A percentile compares a stretch with the other conserved stretches of the same genome.
These are phyloP conservation scores for Cinara cedri DNA, from an alignment of 2,888 invertebrate species.

Conservation along the genomic window DNA sequence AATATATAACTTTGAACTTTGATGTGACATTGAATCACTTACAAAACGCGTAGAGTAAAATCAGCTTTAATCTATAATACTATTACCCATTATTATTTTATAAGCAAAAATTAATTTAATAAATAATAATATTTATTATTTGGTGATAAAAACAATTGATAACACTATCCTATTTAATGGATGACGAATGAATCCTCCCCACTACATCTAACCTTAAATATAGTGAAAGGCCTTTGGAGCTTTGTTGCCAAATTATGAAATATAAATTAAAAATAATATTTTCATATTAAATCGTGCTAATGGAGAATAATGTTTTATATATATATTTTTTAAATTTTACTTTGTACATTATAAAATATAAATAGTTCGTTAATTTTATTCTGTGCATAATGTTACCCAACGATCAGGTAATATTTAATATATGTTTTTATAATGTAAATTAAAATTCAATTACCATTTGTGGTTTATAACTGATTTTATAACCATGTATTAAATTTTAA, in stretches of 20 bases:
- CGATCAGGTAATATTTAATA: slow-evolving; percentile 48
- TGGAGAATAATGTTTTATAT: not conserved
- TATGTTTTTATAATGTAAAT: not conserved
- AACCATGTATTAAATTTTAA: not conserved
- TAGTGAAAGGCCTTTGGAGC: slow-evolving; percentile 39
- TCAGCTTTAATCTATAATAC: too few relatives aligned
- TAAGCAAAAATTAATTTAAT: too few relatives aligned
- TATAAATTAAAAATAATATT: not conserved
- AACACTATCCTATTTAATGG: slow-evolving; percentile 28
- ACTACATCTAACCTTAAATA: slow-evolving; percentile 51
- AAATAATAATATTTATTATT: too few relatives aligned
- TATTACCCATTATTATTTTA: too few relatives aligned
- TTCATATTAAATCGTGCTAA: not conserved
- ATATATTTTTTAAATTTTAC: not conserved
- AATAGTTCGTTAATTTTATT: not conserved
- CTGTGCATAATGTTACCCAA: slow-evolving; percentile 45
- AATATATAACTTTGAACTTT: too few relatives aligned
- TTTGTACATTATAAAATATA: slow-evolving; percentile 5
- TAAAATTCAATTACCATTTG: not conserved
- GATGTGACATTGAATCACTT: too few relatives aligned
- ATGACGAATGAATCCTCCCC: slow-evolving; percentile 45
- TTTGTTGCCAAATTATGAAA: slow-evolving; percentile 49
- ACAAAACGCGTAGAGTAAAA: too few relatives aligned
- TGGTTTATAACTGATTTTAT: not conserved
- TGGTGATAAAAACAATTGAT: slow-evolving; percentile 23